phyloP scores from a whole-genome alignment of 1,140 invertebrate genomes.

The Aphelenchoides avenae region DNA sequence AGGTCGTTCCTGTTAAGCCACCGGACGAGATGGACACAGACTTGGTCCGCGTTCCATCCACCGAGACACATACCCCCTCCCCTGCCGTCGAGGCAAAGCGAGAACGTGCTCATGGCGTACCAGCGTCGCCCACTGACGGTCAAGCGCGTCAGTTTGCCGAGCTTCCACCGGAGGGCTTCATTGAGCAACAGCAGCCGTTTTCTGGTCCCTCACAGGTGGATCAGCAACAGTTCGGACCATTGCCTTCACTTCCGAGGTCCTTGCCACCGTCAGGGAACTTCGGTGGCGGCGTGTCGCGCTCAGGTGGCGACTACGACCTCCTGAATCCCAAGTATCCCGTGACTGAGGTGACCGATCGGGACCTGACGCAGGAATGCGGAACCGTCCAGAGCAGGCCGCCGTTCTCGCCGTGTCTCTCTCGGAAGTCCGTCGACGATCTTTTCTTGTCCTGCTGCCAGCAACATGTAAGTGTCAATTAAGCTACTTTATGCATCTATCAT shows the following conservation, averaged over 20 bases:
- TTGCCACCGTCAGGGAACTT: not conserved
- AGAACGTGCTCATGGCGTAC: not conserved
- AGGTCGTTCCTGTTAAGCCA: conserved; percentile 8
- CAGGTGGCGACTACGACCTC: conserved; percentile 35
- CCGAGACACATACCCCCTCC: not conserved
- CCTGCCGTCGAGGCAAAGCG: not conserved
- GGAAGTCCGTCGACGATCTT: conserved; percentile 45
- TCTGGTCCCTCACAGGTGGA: not conserved
- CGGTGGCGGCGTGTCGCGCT: not conserved
- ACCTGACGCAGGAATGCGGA: conserved; percentile 42
- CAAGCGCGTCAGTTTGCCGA: conserved; percentile 5
- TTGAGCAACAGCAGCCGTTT: conserved; percentile 29
- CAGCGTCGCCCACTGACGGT: conserved; percentile 8
- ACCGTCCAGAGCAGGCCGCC: conserved; percentile 43
- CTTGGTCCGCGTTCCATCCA: not conserved
- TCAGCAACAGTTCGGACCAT: not conserved
- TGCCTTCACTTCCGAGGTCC: not conserved
- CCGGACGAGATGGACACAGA: conserved; percentile 1
- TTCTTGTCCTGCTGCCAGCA: conserved; percentile 47
- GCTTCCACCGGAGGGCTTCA: conserved; percentile 30
- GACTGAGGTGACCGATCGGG: conserved; percentile 45
- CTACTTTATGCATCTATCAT: not conserved
- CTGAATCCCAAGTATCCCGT: conserved; percentile 43
- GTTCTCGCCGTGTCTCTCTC: conserved; percentile 43
- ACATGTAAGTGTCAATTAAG: conserved; percentile 20